phyloP scores from a whole-genome alignment of 2,797 vertebrate species.

The Cetoscarus ocellatus region DNA sequence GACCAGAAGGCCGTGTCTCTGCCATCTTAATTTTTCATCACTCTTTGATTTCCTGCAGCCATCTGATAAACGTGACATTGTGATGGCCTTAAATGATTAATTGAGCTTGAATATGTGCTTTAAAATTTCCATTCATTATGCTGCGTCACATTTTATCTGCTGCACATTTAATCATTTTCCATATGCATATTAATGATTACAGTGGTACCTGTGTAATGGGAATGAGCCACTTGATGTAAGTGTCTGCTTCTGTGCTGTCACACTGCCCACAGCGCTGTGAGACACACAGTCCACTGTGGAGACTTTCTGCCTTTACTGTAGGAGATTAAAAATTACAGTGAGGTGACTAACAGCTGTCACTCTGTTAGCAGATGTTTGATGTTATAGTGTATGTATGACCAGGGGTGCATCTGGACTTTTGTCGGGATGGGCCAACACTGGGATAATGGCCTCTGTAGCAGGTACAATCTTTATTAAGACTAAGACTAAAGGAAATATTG shows the following conservation, averaged over 20 bases:
- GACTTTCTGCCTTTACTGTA: constrained; percentile 9
- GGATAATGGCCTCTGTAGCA: too few species aligned
- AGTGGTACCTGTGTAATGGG: constrained; percentile 87
- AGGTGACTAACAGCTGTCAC: constrained; percentile 12
- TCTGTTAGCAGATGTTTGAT: background rate
- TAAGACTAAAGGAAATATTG: too few species aligned
- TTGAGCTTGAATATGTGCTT: constrained; percentile 87
- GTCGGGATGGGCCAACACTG: too few species aligned
- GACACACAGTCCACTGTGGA: constrained; percentile 27
- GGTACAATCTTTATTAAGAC: too few species aligned
- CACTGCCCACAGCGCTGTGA: constrained; percentile 57
- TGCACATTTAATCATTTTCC: constrained; percentile 90
- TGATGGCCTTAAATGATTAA: constrained; percentile 93
- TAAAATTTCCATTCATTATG: constrained; percentile 91
- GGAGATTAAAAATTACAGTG: constrained; percentile 17
- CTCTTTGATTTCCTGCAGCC: constrained; percentile 78
- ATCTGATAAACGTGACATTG: constrained; percentile 86
- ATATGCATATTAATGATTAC: constrained; percentile 93
- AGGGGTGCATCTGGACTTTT: too few species aligned
- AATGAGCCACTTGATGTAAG: constrained; percentile 84
- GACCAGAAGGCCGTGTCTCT: constrained; percentile 49
- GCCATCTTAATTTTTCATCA: constrained; percentile 77
- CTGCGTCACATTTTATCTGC: constrained; percentile 90
- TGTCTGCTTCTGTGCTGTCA: constrained; percentile 80
- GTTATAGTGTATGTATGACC: background rate